Percentiles rank a stretch among this genome's conserved stretches.
phyloP scores from a whole-genome alignment of 1,140 invertebrate genomes.

The Tenebrio molitor region DNA sequence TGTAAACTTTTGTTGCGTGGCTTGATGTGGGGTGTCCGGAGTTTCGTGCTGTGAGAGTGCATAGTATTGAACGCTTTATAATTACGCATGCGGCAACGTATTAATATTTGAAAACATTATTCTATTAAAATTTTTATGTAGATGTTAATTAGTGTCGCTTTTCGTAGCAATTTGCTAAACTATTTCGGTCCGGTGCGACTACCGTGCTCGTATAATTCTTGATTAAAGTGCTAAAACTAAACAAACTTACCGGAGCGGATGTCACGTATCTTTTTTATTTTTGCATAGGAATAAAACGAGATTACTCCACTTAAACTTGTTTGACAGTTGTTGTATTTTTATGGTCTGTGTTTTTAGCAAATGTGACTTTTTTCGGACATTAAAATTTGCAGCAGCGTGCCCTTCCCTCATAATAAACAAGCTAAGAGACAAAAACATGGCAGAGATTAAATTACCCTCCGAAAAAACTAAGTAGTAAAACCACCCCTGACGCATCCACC shows the following conservation, averaged over 20 bases:
- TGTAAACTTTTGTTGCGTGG: slow-evolving; percentile 31
- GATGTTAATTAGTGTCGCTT: slow-evolving; percentile 25
- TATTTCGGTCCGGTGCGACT: no score
- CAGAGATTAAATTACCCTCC: slow-evolving; percentile 19
- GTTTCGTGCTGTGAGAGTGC: background rate
- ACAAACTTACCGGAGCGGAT: slow-evolving; percentile 12
- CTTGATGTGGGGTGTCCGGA: background rate
- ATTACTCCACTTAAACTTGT: slow-evolving; percentile 26
- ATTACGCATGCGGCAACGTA: slow-evolving; percentile 29
- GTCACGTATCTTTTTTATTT: slow-evolving; percentile 37
- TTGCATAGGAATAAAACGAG: slow-evolving; percentile 30
- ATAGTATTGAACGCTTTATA: slow-evolving; percentile 22
- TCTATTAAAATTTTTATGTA: slow-evolving; percentile 31
- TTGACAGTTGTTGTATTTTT: slow-evolving; percentile 25
- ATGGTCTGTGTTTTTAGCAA: slow-evolving; percentile 8
- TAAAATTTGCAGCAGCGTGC: slow-evolving; percentile 19
- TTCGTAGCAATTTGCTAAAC: slow-evolving; percentile 2
- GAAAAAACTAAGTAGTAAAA: slow-evolving; percentile 31
- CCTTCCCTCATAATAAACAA: slow-evolving; percentile 19
- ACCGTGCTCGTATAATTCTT: slow-evolving; percentile 16
- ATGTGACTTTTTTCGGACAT: slow-evolving; percentile 23
- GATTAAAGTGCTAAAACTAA: slow-evolving; percentile 24
- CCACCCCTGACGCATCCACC: slow-evolving; percentile 21
- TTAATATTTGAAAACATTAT: slow-evolving; percentile 24
- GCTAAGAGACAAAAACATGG: slow-evolving; percentile 35